Conservation (phyloP, 1,140 invertebrate genomes). For the Nasonia vitripennis region DNA sequence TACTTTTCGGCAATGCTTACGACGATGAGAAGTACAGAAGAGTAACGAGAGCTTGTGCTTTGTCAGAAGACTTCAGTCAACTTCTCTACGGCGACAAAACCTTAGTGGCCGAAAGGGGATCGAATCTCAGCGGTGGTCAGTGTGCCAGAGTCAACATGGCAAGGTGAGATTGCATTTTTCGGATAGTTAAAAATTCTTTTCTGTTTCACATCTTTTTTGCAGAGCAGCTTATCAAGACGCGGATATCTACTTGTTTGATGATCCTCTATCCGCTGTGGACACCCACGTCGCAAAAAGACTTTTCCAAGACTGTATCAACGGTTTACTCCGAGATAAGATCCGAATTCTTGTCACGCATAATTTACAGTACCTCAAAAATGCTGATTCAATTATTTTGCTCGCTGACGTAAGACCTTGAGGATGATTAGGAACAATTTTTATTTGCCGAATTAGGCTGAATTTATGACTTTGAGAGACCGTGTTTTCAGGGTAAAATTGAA, state of each 20-base stretch:
- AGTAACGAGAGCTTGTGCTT: constrained; percentile 83
- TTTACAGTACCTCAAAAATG: constrained; percentile 84
- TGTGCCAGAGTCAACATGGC: constrained; percentile 92
- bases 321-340: constrained; percentile 81
- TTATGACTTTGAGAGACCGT: background rate
- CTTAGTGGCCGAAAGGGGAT: constrained; percentile 89
- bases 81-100: constrained; percentile 89
- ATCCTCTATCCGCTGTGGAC: constrained; percentile 85
- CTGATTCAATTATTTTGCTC: constrained; percentile 80
- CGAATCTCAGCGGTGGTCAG: constrained; percentile 91
- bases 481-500: background rate
- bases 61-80: constrained; percentile 85
- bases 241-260: constrained; percentile 90
- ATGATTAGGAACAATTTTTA: background rate
- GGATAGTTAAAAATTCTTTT: background rate
- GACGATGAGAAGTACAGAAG: constrained; percentile 81
- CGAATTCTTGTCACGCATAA: constrained; percentile 88
- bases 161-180: constrained; percentile 22
- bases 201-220: background rate
- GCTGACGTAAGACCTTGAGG: constrained; percentile 74
- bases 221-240: constrained; percentile 81
- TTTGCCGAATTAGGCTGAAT: no score
- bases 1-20: constrained; percentile 85
- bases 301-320: constrained; percentile 81
- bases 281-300: constrained; percentile 81